Conservation (phyloP, 1,140 invertebrate genomes). For the Mylabris phalerata region DNA sequence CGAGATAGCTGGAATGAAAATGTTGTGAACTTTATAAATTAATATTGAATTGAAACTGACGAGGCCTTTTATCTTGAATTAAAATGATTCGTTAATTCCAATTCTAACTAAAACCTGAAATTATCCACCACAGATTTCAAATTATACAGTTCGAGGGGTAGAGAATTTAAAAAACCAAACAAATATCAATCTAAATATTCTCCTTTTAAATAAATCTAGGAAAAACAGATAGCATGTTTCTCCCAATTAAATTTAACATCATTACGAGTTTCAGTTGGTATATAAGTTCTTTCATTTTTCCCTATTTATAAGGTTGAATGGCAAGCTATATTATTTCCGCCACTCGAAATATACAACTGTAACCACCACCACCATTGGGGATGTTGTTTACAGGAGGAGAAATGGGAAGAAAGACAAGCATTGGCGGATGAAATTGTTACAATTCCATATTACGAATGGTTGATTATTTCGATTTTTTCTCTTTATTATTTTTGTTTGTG, state of each 20-base stretch:
- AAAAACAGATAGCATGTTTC: background rate
- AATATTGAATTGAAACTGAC: no score
- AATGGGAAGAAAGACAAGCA: background rate
- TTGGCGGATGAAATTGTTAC: slow-evolving; percentile 12
- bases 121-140: no score
- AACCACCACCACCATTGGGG: background rate
- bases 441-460: background rate
- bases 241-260: slow-evolving; percentile 32
- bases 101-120: no score
- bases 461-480: background rate
- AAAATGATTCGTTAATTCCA: no score
- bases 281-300: slow-evolving; percentile 18
- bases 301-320: slow-evolving; percentile 24
- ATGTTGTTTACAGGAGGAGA: slow-evolving; percentile 4
- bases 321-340: slow-evolving; percentile 24
- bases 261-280: slow-evolving; percentile 23
- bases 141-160: no score
- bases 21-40: no score
- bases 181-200: no score
- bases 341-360: slow-evolving; percentile 24
- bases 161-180: no score
- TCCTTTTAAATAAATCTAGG: no score
- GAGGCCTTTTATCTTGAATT: no score
- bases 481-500: background rate
- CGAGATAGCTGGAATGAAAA: no score